phyloP scores from a whole-genome alignment of 2,113 vertebrate species.

The Chiloscyllium plagiosum region DNA sequence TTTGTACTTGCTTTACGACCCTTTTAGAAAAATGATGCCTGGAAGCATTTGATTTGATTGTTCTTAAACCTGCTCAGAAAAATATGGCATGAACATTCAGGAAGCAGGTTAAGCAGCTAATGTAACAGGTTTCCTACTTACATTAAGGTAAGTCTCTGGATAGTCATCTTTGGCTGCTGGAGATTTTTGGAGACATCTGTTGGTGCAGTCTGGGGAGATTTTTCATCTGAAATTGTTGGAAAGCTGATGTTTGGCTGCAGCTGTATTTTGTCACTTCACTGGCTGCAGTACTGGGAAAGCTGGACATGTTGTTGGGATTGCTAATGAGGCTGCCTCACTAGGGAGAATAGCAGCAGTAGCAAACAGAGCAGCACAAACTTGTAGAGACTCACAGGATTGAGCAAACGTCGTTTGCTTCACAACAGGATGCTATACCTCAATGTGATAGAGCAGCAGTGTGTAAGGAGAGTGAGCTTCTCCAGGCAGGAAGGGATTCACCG shows the following conservation, averaged over 20 bases:
- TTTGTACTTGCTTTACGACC: not conserved
- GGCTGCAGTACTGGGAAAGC: not conserved
- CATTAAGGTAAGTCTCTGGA: not conserved
- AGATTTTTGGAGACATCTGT: not conserved
- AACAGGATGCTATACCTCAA: not conserved
- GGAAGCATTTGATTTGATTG: constrained; percentile 14
- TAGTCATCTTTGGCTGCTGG: not conserved
- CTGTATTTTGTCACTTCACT: not conserved
- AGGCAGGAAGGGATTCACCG: not conserved
- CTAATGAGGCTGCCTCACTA: not conserved
- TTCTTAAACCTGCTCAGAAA: not conserved
- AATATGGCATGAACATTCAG: not conserved
- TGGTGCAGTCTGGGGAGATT: not conserved
- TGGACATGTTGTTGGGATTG: not conserved
- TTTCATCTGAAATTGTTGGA: not conserved
- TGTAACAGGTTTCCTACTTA: not conserved
- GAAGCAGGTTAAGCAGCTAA: not conserved
- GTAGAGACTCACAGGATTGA: not conserved
- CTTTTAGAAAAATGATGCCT: not conserved
- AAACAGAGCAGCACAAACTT: not conserved
- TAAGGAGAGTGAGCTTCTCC: not conserved
- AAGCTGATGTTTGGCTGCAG: not conserved
- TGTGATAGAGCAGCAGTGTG: not conserved
- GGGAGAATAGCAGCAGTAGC: not conserved
- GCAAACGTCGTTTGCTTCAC: not conserved